phyloP scores from a whole-genome alignment of 2,888 invertebrate species.

The Andrena trimmerana region DNA sequence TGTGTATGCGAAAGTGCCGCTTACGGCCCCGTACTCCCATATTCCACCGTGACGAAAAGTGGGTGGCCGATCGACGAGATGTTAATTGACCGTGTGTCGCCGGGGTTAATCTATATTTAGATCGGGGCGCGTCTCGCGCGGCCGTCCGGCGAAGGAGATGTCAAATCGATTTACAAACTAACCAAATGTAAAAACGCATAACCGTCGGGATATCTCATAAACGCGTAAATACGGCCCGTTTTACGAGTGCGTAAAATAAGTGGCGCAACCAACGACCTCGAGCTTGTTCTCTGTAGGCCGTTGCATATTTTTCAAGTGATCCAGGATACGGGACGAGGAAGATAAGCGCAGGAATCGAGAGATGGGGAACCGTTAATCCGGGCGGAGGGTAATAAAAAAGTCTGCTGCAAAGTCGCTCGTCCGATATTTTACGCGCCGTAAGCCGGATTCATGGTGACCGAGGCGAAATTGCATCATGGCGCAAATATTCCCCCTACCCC shows the following conservation, averaged over 20 bases:
- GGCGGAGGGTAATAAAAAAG: constrained; percentile 58
- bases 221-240: constrained; percentile 58
- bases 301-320: constrained; percentile 62
- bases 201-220: constrained; percentile 49
- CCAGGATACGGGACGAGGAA: constrained; percentile 55
- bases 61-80: constrained; percentile 53
- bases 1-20: constrained; percentile 47
- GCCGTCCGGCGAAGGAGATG: constrained; percentile 26
- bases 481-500: constrained; percentile 38
- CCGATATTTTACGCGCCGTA: constrained; percentile 62
- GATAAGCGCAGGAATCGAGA: constrained; percentile 57
- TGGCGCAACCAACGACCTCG: constrained; percentile 53
- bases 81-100: constrained; percentile 52
- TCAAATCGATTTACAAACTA: constrained; percentile 45
- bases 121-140: not conserved
- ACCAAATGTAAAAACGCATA: constrained; percentile 39
- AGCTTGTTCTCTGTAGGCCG: constrained; percentile 59
- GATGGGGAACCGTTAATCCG: constrained; percentile 61
- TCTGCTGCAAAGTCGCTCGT: constrained; percentile 57
- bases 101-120: constrained; percentile 33
- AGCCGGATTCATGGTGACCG: constrained; percentile 63
- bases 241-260: constrained; percentile 59
- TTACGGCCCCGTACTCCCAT: constrained; percentile 28
- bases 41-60: constrained; percentile 32
- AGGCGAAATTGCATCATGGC: constrained; percentile 55